Evolutionary conservation across 2,797 vertebrate genomes (phyloP), one percentile per base, ranked within the genome.

Genomic region (Enteromius anoplus): DNA sequence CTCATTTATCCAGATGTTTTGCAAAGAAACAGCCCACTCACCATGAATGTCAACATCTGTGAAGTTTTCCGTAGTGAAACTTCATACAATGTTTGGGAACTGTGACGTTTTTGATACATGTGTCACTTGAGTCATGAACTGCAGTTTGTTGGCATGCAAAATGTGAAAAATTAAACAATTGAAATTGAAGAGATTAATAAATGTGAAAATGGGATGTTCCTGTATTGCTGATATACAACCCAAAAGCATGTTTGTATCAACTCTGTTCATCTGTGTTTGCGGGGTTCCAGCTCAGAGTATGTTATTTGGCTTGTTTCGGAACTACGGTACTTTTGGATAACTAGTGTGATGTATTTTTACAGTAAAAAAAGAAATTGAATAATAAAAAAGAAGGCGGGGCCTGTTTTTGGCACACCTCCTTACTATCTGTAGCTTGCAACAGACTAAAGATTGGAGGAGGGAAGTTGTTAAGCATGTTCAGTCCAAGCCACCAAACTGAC

Each of bases 1-100:
- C 85, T 85, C 87, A 86, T 45, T 58, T 68, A 78, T 82, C 86
- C 85, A 89, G 86, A 89, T 89, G 86, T 85, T 87, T 78, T 53
- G 58, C 47, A 8, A 71, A 83, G 29, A 71, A 73, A 80, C 75
- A 62, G 76, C 47, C 80, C 66, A 82, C 75, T 85, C 79, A 64
- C 66, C 80, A 66, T 68, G 81, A 68, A 76, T 82, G 72, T 68
- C 81, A 82, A 75, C 80, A 75, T 82, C 71, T 82, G 80, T 66
- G 71, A 75, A 65, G 17, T 73, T 82, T 75, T 82, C 58, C 71
- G 26, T 75, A 53, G 71, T 65, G 53, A 75, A 75, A 75, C 23
- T 15, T 11, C n/a, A 68, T 40, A 37, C 79, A 65, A 55, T 85
- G 73, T 55, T 78, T 82, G 79, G 80, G 65, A 32, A 76, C 6